phyloP scores from a whole-genome alignment of 2,888 invertebrate genomes.

The Cotesia congregata region DNA sequence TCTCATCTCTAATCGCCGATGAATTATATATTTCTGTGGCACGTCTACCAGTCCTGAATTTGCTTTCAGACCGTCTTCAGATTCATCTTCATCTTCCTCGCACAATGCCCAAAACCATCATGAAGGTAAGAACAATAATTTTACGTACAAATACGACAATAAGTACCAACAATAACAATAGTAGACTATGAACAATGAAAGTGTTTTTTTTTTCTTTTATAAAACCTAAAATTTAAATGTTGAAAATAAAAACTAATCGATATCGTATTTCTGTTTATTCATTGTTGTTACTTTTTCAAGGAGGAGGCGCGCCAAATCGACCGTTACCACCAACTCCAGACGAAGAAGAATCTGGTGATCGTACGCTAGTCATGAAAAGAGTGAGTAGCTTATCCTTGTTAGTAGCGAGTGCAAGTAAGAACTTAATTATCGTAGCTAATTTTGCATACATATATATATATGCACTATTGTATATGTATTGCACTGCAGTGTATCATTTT shows the following conservation, averaged over 20 bases:
- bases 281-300: conserved; percentile 5
- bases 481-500: conserved; percentile 42
- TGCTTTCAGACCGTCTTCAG: conserved; percentile 71
- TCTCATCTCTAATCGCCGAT: conserved; percentile 45
- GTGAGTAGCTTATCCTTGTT: conserved; percentile 74
- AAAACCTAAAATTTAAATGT: not conserved
- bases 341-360: conserved; percentile 88
- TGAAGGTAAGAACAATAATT: conserved; percentile 61
- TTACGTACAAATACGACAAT: conserved; percentile 26
- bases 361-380: conserved; percentile 93
- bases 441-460: conserved; percentile 42
- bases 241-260: too few relatives aligned
- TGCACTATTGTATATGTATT: conserved; percentile 46
- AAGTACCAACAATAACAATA: not conserved
- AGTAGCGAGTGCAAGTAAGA: conserved; percentile 52
- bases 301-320: conserved; percentile 88
- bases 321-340: conserved; percentile 96
- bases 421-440: conserved; percentile 38
- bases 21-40: conserved; percentile 53
- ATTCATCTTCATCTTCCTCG: conserved; percentile 65
- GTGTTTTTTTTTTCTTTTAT: not conserved
- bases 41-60: conserved; percentile 69
- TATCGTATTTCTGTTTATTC: not conserved
- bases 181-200: not conserved
- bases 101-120: conserved; percentile 68